These are phyloP conservation scores for Drosophila nikananu DNA, from an alignment of 1,140 invertebrate genomes.

Conservation along the genomic window DNA sequence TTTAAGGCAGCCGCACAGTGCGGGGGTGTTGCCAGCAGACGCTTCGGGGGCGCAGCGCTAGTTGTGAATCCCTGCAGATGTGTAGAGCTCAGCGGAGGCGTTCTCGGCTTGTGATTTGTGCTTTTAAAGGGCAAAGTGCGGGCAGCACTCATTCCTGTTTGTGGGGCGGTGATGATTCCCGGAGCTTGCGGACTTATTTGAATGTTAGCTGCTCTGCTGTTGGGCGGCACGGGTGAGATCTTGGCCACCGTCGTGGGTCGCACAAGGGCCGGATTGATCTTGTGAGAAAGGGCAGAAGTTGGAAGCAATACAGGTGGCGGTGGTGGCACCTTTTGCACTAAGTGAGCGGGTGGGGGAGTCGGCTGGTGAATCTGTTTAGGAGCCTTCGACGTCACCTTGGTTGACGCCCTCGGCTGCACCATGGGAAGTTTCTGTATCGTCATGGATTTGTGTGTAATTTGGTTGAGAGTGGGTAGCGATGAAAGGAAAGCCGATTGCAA, in stretches of 20 bases:
- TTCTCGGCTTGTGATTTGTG: constrained; percentile 14
- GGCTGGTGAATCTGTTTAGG: constrained; percentile 7
- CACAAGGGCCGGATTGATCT: constrained; percentile 1
- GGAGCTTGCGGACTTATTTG: constrained; percentile 7
- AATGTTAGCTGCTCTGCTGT: constrained; percentile 1
- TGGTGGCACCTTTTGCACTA: constrained; percentile 9
- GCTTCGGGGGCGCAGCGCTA: constrained; percentile 65
- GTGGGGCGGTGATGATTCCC: background rate
- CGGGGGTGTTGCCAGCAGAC: constrained; percentile 70
- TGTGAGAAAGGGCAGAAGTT: constrained; percentile 3
- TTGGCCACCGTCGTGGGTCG: constrained; percentile 33
- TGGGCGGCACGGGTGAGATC: constrained; percentile 29
- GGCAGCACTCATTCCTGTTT: constrained; percentile 32
- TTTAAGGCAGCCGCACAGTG: constrained; percentile 58
- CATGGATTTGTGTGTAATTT: constrained; percentile 44
- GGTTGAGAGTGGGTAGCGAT: constrained; percentile 3
- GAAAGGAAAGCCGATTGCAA: background rate
- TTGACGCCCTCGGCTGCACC: background rate
- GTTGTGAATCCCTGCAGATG: constrained; percentile 56
- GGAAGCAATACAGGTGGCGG: background rate
- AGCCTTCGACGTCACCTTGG: background rate
- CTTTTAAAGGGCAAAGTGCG: constrained; percentile 63
- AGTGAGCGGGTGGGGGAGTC: constrained; percentile 30
- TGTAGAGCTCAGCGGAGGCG: constrained; percentile 10
- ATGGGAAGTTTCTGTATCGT: constrained; percentile 47